phyloP scores from a whole-genome alignment of 2,113 vertebrate species.

The Dromas ardeola region DNA sequence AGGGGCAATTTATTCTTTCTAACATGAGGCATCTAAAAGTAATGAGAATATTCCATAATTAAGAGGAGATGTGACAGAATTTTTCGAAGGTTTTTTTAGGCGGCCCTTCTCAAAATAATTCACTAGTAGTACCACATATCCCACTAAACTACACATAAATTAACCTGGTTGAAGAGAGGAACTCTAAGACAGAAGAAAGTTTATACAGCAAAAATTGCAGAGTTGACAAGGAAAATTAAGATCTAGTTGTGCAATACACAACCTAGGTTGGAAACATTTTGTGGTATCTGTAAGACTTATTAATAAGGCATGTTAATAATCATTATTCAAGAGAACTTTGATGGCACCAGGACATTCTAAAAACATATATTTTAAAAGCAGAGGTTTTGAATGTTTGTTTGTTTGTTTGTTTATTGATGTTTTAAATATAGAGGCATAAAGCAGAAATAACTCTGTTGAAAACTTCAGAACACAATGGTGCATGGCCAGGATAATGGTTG shows the following conservation, averaged over 20 bases:
- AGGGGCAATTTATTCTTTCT: not conserved
- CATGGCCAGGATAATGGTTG: accelerated
- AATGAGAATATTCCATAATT: not conserved
- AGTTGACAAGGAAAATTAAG: not conserved
- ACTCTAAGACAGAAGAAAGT: not conserved
- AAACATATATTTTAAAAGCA: not conserved
- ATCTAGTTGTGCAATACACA: not conserved
- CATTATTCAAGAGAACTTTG: not conserved
- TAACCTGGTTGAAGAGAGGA: not conserved
- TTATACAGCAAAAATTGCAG: not conserved
- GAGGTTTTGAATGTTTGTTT: accelerated
- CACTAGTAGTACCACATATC: not conserved
- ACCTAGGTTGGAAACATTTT: not conserved
- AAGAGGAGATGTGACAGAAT: not conserved
- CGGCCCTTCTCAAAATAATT: not conserved
- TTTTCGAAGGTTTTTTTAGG: not conserved
- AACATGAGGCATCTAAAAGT: not conserved
- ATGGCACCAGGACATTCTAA: not conserved
- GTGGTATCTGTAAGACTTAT: not conserved
- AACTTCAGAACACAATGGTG: not conserved
- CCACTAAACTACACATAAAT: not conserved
- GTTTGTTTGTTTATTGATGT: not conserved
- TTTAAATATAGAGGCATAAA: not conserved
- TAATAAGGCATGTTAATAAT: not conserved
- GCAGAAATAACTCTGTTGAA: not conserved